These are phyloP conservation scores for Pristionchus fissidentatus DNA, from an alignment of 2,888 invertebrate genomes.

Conservation along the genomic window DNA sequence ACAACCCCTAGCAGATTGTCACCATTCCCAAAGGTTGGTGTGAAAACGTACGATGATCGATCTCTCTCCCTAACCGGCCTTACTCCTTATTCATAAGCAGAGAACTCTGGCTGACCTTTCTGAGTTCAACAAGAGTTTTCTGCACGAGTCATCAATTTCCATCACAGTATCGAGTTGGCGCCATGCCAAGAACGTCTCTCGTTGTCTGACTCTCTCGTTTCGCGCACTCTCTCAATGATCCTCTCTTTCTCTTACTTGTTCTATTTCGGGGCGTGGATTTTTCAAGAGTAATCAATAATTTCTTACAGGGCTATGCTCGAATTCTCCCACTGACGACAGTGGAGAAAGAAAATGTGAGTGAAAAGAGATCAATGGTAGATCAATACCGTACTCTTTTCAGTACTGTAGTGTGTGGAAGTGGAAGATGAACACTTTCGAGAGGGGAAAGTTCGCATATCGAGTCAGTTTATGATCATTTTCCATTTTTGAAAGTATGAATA, in stretches of 20 bases:
- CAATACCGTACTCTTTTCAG: constrained; percentile 29
- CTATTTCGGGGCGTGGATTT: not conserved
- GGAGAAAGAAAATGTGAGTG: constrained; percentile 36
- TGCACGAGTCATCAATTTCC: too few species aligned
- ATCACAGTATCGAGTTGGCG: too few species aligned
- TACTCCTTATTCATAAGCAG: too few species aligned
- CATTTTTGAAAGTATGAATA: not conserved
- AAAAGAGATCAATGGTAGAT: too few species aligned
- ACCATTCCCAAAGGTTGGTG: too few species aligned
- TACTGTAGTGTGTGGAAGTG: constrained; percentile 41
- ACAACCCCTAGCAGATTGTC: too few species aligned
- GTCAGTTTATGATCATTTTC: not conserved
- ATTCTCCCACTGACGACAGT: constrained; percentile 37
- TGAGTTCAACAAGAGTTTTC: not conserved
- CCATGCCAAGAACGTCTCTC: too few species aligned
- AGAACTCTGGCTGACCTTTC: not conserved
- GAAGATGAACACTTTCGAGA: constrained; percentile 24
- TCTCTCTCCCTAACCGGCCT: too few species aligned
- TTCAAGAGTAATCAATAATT: not conserved
- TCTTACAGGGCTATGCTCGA: constrained; percentile 16
- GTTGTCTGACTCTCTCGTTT: too few species aligned
- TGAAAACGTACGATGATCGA: too few species aligned
- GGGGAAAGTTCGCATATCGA: not conserved
- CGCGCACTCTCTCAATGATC: too few species aligned
- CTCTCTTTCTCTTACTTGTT: too few species aligned